Evolutionary conservation across 2,113 vertebrate genomes (phyloP).

Genomic region (Prolemur simus): DNA sequence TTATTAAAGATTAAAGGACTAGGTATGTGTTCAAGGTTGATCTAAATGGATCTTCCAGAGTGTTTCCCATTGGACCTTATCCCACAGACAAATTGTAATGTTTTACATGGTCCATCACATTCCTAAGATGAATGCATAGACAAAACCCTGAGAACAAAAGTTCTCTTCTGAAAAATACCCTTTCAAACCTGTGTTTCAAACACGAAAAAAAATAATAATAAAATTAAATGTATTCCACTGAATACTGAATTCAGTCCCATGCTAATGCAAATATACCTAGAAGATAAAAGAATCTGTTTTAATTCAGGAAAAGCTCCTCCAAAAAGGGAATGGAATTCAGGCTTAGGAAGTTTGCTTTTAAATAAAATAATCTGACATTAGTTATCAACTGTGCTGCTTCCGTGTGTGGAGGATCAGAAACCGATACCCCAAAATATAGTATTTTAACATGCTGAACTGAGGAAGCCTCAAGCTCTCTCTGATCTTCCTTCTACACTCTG

Average conservation of each 20-base stretch:
- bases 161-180: background rate
- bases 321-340: background rate
- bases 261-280: background rate
- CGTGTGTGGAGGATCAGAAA: background rate
- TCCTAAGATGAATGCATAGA: slow-evolving; percentile 43
- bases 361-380: background rate
- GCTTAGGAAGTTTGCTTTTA: background rate
- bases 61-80: background rate
- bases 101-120: background rate
- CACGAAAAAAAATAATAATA: background rate
- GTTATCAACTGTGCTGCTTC: background rate
- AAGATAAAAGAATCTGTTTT: background rate
- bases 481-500: too few species aligned
- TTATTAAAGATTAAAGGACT: slow-evolving; percentile 21
- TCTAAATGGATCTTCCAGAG: background rate
- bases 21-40: background rate
- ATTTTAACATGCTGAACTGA: background rate
- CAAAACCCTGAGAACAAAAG: background rate
- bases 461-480: background rate
- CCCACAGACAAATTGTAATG: background rate
- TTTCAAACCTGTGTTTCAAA: slow-evolving; percentile 13
- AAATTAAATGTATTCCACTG: background rate
- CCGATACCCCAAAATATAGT: background rate
- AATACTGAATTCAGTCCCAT: background rate
- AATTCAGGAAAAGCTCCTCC: background rate